Evolutionary conservation across 2,113 vertebrate species (phyloP), one percentile per base, ranked within the genome.

Genomic region (Podarcis muralis): DNA sequence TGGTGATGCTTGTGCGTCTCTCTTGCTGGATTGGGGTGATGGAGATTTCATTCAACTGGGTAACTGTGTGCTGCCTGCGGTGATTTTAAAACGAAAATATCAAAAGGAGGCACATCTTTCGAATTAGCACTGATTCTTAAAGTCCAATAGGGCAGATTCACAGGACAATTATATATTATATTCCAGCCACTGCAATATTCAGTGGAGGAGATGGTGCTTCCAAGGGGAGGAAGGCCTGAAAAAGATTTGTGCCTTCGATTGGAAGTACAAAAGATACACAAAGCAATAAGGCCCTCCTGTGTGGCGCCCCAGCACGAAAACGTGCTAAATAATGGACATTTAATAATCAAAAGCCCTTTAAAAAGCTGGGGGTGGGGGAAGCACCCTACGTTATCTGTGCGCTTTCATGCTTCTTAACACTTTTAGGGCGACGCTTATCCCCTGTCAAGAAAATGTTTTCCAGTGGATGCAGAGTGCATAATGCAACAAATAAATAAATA

Each of bases 391-490:
- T 20, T 95, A 95, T 97, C 95, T 96, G 94, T 95, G 95, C 95
- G 97, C 96, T 97, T 35, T 98, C 94, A 95, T 92, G 95, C 96
- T 96, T 96, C 94, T 96, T 97, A 96, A 97, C 97, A 97, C 91
- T 97, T 98, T 97, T 95, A 96, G 95, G 93, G 94, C 91, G 93
- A 97, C 76, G 93, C 96, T 95, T 97, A 97, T 95, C 96, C 95
- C 94, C 96, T 98, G 97, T 98, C 98, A 98, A 97, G 97, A 98
- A 97, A 98, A 98, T 97, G 97, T 97, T 53, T 97, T 98, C 97
- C 97, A 97, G 96, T 95, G 96, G 95, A 97, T 95, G 96, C 97
- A 97, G 97, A 96, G 95, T 92, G 92, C 94, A 97, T 97, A 98
- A 98, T 97, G 96, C 97, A 97, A 97, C 97, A 97, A 97, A 97